A percentile compares a stretch with the other conserved stretches of the same genome.
These are phyloP conservation scores for Aporophyla nigra DNA, from an alignment of 2,888 invertebrate genomes.

Conservation along the genomic window DNA sequence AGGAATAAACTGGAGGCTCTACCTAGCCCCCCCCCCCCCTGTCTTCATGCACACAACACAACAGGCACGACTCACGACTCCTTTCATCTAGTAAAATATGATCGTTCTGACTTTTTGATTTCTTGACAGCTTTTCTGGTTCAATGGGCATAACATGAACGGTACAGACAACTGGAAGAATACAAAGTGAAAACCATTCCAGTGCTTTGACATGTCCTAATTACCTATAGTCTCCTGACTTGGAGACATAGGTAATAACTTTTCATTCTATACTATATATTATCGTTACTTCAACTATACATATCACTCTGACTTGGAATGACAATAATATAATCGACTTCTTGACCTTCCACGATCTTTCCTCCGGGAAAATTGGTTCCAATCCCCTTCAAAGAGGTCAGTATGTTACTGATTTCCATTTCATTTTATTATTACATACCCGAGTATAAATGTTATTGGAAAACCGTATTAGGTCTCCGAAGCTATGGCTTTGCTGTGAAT, in stretches of 20 bases:
- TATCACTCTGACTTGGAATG: constrained; percentile 54
- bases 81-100: constrained; percentile 49
- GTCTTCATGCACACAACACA: constrained; percentile 42
- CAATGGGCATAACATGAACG: constrained; percentile 38
- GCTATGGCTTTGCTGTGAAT: constrained; percentile 64
- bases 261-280: constrained; percentile 37
- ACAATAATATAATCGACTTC: constrained; percentile 73
- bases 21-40: constrained; percentile 40
- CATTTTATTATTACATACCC: constrained; percentile 76
- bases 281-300: constrained; percentile 21
- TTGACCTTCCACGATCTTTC: constrained; percentile 71
- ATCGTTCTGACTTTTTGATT: constrained; percentile 45
- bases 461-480: constrained; percentile 70
- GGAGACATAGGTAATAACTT: constrained; percentile 15
- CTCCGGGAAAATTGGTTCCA: constrained; percentile 76
- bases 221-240: constrained; percentile 4
- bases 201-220: constrained; percentile 24
- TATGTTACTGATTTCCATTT: constrained; percentile 81
- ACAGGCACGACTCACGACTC: constrained; percentile 29
- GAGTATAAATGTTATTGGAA: constrained; percentile 75
- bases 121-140: constrained; percentile 36
- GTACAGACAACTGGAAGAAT: constrained; percentile 24
- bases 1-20: constrained; percentile 64
- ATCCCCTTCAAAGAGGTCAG: constrained; percentile 77
- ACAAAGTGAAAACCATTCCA: constrained; percentile 30